Conservation (phyloP, 2,888 invertebrate genomes). For the Subacronicta megacephala region DNA sequence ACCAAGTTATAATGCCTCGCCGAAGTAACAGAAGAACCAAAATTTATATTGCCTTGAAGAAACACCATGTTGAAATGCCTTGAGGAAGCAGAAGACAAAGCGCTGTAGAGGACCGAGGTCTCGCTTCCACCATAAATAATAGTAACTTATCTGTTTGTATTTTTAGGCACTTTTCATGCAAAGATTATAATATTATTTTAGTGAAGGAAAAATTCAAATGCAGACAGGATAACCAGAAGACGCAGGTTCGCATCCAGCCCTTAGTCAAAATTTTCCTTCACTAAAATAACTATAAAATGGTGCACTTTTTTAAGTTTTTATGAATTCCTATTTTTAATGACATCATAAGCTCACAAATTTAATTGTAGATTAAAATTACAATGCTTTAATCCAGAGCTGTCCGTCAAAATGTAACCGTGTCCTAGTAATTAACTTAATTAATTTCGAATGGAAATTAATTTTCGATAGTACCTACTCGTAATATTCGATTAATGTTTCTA, state of each 20-base stretch:
- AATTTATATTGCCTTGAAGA: slow-evolving; percentile 29
- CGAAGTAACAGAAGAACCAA: slow-evolving; percentile 1
- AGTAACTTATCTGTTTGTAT: no score
- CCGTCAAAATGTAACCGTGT: slow-evolving; percentile 25
- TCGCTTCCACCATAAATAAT: slow-evolving; percentile 3
- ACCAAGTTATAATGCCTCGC: slow-evolving; percentile 79
- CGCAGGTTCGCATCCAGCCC: no score
- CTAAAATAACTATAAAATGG: no score
- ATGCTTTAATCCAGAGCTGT: slow-evolving; percentile 25
- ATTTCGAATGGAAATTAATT: slow-evolving; percentile 37
- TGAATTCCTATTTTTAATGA: neutral
- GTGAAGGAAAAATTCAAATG: no score
- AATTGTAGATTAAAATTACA: slow-evolving; percentile 25
- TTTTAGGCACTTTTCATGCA: no score
- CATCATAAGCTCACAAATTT: slow-evolving; percentile 11
- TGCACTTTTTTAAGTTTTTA: neutral
- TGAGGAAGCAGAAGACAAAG: slow-evolving; percentile 11
- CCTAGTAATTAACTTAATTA: slow-evolving; percentile 34
- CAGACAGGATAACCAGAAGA: no score
- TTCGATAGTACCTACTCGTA: slow-evolving; percentile 28
- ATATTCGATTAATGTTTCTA: slow-evolving; percentile 24
- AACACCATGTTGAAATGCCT: slow-evolving; percentile 35
- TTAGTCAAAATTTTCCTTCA: no score
- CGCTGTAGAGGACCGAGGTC: neutral
- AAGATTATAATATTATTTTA: no score